Percentiles rank a stretch among this genome's conserved stretches.
Conservation (phyloP, 2,888 invertebrate genomes). For the Leptothorax acervorum region DNA sequence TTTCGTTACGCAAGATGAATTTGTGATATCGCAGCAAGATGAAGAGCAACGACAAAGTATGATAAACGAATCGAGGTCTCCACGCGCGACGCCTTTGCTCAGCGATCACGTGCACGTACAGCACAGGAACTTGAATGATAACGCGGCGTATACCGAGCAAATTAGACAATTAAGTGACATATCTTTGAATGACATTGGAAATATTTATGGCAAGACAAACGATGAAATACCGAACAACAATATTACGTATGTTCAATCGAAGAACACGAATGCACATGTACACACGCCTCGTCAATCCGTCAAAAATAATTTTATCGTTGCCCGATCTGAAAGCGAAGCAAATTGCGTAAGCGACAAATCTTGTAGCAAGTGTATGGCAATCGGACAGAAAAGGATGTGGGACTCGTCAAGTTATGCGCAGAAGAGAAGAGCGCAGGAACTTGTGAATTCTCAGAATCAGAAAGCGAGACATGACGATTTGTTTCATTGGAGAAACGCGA, state of each 20-base stretch:
- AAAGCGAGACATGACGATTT: slow-evolving; percentile 46
- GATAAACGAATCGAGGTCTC: slow-evolving; percentile 69
- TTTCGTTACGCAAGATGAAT: slow-evolving; percentile 92
- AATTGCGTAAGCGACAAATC: slow-evolving; percentile 57
- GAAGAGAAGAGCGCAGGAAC: slow-evolving; percentile 57
- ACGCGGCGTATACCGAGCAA: slow-evolving; percentile 55
- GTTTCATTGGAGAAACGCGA: slow-evolving; percentile 26
- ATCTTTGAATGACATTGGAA: slow-evolving; percentile 73
- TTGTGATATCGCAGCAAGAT: slow-evolving; percentile 92
- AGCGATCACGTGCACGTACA: slow-evolving; percentile 81
- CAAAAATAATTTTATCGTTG: slow-evolving; percentile 38
- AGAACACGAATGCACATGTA: slow-evolving; percentile 49
- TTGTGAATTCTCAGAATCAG: slow-evolving; percentile 50
- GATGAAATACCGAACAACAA: slow-evolving; percentile 67
- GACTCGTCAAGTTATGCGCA: slow-evolving; percentile 51
- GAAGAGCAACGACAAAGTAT: slow-evolving; percentile 88
- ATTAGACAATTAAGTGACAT: slow-evolving; percentile 60
- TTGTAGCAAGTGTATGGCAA: not conserved
- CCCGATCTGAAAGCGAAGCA: slow-evolving; percentile 54
- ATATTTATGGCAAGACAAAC: slow-evolving; percentile 75
- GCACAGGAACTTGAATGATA: slow-evolving; percentile 75
- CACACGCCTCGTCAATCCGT: slow-evolving; percentile 48
- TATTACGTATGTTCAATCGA: slow-evolving; percentile 42
- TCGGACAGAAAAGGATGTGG: slow-evolving; percentile 56
- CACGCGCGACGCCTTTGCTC: slow-evolving; percentile 76